These are phyloP conservation scores for Macrochelys suwanniensis DNA, from an alignment of 2,797 vertebrate species.

Conservation along the genomic window DNA sequence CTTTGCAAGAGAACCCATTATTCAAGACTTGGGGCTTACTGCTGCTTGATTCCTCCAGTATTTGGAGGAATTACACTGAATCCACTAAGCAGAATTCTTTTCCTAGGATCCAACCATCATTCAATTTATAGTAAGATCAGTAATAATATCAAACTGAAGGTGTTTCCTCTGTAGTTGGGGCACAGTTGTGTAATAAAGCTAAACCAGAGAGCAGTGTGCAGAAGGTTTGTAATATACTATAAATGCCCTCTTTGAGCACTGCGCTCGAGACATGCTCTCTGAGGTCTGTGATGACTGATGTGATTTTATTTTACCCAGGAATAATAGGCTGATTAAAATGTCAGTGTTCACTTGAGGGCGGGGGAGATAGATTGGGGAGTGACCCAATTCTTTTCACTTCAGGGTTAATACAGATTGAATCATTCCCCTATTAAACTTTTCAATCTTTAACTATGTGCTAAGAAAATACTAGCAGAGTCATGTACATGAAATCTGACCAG, in stretches of 20 bases:
- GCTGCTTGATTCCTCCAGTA: neutral
- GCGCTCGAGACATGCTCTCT: neutral
- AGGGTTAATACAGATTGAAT: neutral
- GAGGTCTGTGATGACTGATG: neutral
- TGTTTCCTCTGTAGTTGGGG: neutral
- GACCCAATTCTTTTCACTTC: neutral
- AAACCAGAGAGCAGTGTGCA: neutral
- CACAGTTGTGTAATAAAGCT: neutral
- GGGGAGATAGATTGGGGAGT: neutral
- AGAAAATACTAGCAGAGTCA: neutral
- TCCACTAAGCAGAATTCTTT: neutral
- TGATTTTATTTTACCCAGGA: neutral
- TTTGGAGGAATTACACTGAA: neutral
- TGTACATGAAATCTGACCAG: neutral
- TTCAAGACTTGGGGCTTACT: neutral
- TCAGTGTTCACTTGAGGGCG: neutral
- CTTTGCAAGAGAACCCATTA: neutral
- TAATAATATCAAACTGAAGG: neutral
- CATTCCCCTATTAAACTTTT: neutral
- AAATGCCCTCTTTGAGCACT: neutral
- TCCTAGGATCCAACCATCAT: neutral
- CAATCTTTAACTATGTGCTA: neutral
- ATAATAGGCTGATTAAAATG: neutral
- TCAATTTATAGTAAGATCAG: neutral
- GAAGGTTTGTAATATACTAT: neutral